phyloP scores from a whole-genome alignment of 2,797 vertebrate genomes.

The Notolabrus celidotus region DNA sequence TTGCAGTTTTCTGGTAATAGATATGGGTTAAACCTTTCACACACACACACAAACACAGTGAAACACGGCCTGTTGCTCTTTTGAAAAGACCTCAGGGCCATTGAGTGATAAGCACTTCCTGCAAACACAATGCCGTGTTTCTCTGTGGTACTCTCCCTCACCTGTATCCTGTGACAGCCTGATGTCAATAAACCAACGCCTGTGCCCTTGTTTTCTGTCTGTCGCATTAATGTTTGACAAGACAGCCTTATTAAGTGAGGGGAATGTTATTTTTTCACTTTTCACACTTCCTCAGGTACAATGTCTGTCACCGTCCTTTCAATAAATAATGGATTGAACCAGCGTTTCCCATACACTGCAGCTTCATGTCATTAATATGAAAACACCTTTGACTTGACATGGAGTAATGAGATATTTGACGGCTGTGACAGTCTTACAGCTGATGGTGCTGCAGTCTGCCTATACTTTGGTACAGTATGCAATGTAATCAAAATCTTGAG shows the following conservation, averaged over 20 bases:
- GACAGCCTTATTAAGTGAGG: constrained; percentile 75
- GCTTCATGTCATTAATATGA: constrained; percentile 76
- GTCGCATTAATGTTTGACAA: constrained; percentile 81
- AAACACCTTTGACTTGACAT: constrained; percentile 76
- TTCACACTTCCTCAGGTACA: constrained; percentile 70
- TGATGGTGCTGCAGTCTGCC: constrained; percentile 60
- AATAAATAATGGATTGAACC: constrained; percentile 79
- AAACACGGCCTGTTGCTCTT: constrained; percentile 67
- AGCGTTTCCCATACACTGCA: constrained; percentile 58
- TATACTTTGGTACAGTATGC: constrained; percentile 60
- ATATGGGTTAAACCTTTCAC: constrained; percentile 49
- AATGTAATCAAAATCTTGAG: constrained; percentile 62
- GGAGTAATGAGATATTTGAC: constrained; percentile 77
- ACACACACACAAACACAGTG: constrained; percentile 13
- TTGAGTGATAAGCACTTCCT: constrained; percentile 74
- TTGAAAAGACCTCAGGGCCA: constrained; percentile 65
- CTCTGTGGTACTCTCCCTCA: constrained; percentile 50
- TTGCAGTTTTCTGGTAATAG: constrained; percentile 58
- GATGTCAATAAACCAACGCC: constrained; percentile 71
- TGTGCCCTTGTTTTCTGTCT: constrained; percentile 74
- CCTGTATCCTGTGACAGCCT: constrained; percentile 71
- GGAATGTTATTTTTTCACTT: constrained; percentile 72
- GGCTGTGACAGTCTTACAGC: constrained; percentile 71
- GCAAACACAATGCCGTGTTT: constrained; percentile 66
- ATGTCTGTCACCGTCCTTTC: constrained; percentile 75